Evolutionary conservation across 2,113 vertebrate species (phyloP), one percentile per base, ranked within the genome.

Genomic region (Brachyhypopomus occidentalis): DNA sequence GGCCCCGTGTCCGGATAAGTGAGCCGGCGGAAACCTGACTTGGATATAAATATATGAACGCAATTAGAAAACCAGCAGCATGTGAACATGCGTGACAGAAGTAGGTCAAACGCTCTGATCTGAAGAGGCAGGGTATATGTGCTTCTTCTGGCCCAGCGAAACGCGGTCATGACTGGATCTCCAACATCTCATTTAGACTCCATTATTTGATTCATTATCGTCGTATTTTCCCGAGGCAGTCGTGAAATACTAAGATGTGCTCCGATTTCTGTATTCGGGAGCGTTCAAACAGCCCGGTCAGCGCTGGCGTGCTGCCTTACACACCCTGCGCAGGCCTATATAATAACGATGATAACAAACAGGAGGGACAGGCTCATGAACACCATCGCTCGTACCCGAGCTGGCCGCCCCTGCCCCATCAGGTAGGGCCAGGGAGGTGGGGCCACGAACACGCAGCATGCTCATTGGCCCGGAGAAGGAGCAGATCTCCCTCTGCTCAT

Each of bases 21-120:
- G 7, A 38, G 23, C 17, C n/a, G 69, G 14, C 11, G 59, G 25
- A 76, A 71, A 62, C 14, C 30, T 63, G 41, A 82, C 66, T 27
- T 75, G 77, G 38, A 72, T 58, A 84, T 86, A 58, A 86, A 86
- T 67, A 73, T 81, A 83, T 83, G 4, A 77, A 80, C 63, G 2
- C 45, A 86, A 84, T 85, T 66, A 79, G 30, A 45, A 64, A n/a
- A 76, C 76, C 60, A 48, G 69, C 81, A 77, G 63, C 34, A 34
- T 69, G 71, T 69, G 19, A 30, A 30, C 8, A 62, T 56, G 55
- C 19, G n/a, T 8, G 72, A 83, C 22, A 69, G 69, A 83, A 83
- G 64, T 72, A 67, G 70, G 83, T 83, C 69, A 84, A 83, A 73
- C 62, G 78, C 64, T 27, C 52, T 2, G 71, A 63, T n/a, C 34